Conservation (phyloP, 2,888 invertebrate species). For the Alviniconcha strummeri region DNA sequence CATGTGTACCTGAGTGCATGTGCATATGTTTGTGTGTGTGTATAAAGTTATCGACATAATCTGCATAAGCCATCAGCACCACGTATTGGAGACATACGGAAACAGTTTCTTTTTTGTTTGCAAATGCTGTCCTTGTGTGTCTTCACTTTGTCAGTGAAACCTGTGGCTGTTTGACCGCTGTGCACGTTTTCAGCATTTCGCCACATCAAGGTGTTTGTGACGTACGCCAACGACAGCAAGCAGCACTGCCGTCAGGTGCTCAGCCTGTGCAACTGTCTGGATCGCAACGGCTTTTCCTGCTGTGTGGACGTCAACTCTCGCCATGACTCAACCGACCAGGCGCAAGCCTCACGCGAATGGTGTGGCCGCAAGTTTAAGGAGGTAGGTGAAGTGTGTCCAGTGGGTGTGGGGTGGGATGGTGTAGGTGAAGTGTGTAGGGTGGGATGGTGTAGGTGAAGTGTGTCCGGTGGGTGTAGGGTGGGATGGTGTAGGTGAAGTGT, state of each 20-base stretch:
- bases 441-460: too few relatives aligned
- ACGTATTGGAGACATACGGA: too few relatives aligned
- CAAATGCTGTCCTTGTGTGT: too few relatives aligned
- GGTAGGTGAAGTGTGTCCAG: constrained; percentile 6
- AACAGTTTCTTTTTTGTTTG: too few relatives aligned
- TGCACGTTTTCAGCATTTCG: constrained; percentile 52
- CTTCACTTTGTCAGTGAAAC: too few relatives aligned
- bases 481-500: too few relatives aligned
- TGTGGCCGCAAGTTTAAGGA: constrained; percentile 31
- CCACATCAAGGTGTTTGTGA: constrained; percentile 64
- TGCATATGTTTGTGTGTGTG: not conserved
- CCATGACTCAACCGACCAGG: not conserved
- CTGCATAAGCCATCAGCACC: not conserved
- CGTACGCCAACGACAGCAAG: constrained; percentile 59
- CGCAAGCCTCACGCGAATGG: constrained; percentile 25
- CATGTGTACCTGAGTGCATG: not conserved
- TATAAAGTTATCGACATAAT: not conserved
- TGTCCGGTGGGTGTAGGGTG: too few relatives aligned
- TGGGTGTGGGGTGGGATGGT: not conserved
- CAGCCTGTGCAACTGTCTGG: constrained; percentile 60
- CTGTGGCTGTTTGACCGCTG: too few relatives aligned
- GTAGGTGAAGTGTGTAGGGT: too few relatives aligned
- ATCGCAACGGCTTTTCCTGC: constrained; percentile 63
- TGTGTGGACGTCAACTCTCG: constrained; percentile 53
- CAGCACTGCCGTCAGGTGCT: constrained; percentile 57